Conservation (phyloP, 2,113 vertebrate genomes). For the Atractosteus spatula region DNA sequence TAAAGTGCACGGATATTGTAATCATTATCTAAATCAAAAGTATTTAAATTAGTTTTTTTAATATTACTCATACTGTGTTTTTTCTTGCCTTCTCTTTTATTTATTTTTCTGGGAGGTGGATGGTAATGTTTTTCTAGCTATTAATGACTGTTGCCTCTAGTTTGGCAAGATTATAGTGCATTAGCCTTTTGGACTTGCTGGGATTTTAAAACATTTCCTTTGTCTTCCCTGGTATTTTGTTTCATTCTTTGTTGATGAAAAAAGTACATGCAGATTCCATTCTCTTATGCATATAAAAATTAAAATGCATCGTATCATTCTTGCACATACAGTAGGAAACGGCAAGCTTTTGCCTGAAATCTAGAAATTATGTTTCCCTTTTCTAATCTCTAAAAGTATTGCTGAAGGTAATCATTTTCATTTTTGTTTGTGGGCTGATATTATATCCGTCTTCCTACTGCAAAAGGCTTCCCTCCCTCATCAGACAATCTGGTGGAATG, state of each 20-base stretch:
- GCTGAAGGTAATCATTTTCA: slow-evolving; percentile 13
- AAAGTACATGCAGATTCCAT: too few species aligned
- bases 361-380: slow-evolving; percentile 7
- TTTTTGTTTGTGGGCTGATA: not conserved
- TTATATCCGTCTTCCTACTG: not conserved
- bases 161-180: too few species aligned
- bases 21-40: slow-evolving; percentile 2
- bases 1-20: not conserved
- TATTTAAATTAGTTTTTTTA: slow-evolving; percentile 9
- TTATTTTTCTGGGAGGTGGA: not conserved
- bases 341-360: not conserved
- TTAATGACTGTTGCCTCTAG: too few species aligned
- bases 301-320: too few species aligned
- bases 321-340: not conserved
- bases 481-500: too few species aligned
- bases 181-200: too few species aligned
- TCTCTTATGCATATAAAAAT: not conserved
- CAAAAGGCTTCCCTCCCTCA: too few species aligned
- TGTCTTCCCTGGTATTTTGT: too few species aligned
- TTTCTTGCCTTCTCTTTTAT: not conserved
- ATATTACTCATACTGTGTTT: not conserved
- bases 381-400: not conserved
- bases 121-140: too few species aligned
- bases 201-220: too few species aligned
- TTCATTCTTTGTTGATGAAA: too few species aligned